These are phyloP conservation scores for Phycodurus eques DNA, from an alignment of 2,113 vertebrate genomes.

Conservation along the genomic window DNA sequence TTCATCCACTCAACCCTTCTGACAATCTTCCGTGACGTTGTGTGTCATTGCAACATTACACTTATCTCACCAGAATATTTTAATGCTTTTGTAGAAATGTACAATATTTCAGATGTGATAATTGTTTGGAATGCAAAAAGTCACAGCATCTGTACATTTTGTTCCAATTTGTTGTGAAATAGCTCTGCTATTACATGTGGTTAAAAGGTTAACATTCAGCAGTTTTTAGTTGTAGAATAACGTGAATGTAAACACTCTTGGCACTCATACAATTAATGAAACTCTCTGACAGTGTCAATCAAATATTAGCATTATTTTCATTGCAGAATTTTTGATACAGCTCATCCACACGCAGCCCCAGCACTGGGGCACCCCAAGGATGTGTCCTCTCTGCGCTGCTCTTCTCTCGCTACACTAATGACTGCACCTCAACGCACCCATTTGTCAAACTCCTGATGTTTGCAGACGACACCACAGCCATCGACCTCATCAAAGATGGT, in stretches of 20 bases:
- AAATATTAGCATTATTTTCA: background rate
- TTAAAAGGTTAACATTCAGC: conserved; percentile 4
- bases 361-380: too few species aligned
- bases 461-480: too few species aligned
- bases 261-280: background rate
- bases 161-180: conserved; percentile 1
- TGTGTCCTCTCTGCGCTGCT: too few species aligned
- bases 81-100: background rate
- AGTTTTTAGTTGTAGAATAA: conserved; percentile 2
- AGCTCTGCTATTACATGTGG: conserved; percentile 1
- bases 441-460: too few species aligned
- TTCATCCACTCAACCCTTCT: conserved; percentile 19
- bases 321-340: background rate
- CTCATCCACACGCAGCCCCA: background rate
- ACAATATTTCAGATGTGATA: background rate
- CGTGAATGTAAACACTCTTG: background rate
- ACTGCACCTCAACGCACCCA: too few species aligned
- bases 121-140: background rate
- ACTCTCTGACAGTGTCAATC: background rate
- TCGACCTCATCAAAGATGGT: too few species aligned
- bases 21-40: too few species aligned
- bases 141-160: background rate
- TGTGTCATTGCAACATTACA: too few species aligned
- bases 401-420: too few species aligned
- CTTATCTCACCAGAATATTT: too few species aligned